Evolutionary conservation across 1,140 invertebrate genomes (phyloP), one percentile per base, ranked within the genome.

Genomic region (Sipha flava): DNA sequence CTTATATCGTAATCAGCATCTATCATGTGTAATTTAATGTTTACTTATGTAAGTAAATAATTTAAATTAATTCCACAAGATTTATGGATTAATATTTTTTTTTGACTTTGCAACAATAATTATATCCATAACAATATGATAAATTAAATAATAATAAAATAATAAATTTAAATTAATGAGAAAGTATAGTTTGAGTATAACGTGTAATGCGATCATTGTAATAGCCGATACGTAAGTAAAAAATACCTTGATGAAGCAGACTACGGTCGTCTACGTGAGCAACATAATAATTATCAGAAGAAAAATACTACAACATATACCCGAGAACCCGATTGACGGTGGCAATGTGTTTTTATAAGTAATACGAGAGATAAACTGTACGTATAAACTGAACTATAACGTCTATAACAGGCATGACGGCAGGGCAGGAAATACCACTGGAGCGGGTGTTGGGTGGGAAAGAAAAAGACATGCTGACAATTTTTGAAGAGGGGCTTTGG

Each of bases 381-480:
- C 49, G 49, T 21, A 70, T 29, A 26, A 18, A 43, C 73, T 23
- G 37, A 43, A 66, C 64, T 16, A n/a, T n/a, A n/a, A n/a, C n/a
- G 40, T 43, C 40, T 43, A 40, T 40, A 14, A 31, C 21, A 16
- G 34, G 40, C 43, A n/a, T 70, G 43, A 14, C 31, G 43, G 52
- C 52, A 40, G n/a, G 52, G n/a, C 73, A 77, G 73, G 73, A 77
- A 77, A 77, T 77, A 57, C 52, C 52, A n/a, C n/a, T n/a, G n/a
- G 16, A 43, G 12, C n/a, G 70, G 31, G 70, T 14, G 31, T 26
- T 49, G 73, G 52, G 52, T 77, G 73, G 10, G 73, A 77, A 75
- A 23, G 59, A 45, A 77, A 77, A 54, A 77, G 47, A 77, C 34
- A 18, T 29, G 52, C 73, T 77, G 73, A 59, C 73, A 54, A 54